Evolutionary conservation across 2,113 vertebrate species (phyloP), one percentile per base, ranked within the genome.

Genomic region (Saiga tatarica): DNA sequence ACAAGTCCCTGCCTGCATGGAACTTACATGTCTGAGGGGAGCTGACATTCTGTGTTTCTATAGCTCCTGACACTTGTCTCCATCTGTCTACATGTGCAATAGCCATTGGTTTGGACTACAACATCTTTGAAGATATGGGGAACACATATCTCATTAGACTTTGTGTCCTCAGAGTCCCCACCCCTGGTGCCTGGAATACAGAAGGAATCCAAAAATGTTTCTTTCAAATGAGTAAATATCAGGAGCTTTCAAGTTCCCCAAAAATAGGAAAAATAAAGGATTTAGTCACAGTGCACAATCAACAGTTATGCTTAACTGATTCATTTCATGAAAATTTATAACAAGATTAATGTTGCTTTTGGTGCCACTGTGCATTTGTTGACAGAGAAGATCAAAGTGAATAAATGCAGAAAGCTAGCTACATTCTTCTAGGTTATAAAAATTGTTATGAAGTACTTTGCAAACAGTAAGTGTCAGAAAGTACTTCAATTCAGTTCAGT

Each of bases 251-350:
- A 17, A 42, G 52, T 76, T 95, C 33, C 30, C 14, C 4, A 1
- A n/a, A 92, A 85, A 82, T 28, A 10, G 52, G 15, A 93, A 36
- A 95, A 52, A 36, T 82, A 39, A 87, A 86, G 26, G 1, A 39
- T 53, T 94, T 87, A 15, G 23, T 96, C 78, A 74, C 12, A 84
- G 1, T 23, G 6, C 57, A 78, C 42, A 53, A 26, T 94, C 16
- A 67, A 26, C 0, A 76, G 3, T 33, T 52, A 47, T 45, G 53
- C 39, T 82, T 82, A 82, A 33, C 33, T 74, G 26, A 23, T 88
- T 89, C 60, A n/a, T 96, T 93, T 90, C 19, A 21, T 82, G 57
- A 85, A 83, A 26, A 62, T 52, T 26, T 76, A 17, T 33, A 91
- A 87, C 17, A 47, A 33, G n/a, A 79, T 14, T 76, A 47, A 71